These are phyloP conservation scores for Tinamus guttatus DNA, from an alignment of 2,113 vertebrate species.

Conservation along the genomic window DNA sequence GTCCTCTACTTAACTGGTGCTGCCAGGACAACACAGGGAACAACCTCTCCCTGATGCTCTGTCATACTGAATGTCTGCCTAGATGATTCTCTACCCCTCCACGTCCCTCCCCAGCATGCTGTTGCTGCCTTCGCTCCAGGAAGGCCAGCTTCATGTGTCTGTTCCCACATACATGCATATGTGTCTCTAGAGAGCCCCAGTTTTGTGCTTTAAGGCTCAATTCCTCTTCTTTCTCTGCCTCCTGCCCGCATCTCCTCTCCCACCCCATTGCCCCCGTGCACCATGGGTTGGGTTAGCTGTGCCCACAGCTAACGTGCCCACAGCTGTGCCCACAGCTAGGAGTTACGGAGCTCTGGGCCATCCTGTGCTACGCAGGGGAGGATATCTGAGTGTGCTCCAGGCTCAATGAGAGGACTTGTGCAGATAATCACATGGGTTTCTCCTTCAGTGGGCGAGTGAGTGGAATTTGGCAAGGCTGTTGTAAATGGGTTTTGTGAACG, in stretches of 20 bases:
- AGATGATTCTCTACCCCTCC: background rate
- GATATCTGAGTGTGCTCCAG: background rate
- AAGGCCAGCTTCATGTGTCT: background rate
- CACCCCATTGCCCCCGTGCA: background rate
- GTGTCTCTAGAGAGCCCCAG: background rate
- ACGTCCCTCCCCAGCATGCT: background rate
- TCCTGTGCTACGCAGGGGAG: background rate
- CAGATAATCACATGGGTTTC: background rate
- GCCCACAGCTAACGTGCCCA: too few relatives aligned
- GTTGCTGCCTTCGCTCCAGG: background rate
- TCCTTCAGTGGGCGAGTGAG: background rate
- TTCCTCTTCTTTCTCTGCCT: background rate
- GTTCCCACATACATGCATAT: background rate
- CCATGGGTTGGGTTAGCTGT: background rate
- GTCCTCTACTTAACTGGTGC: background rate
- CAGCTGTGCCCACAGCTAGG: background rate
- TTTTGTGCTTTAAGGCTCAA: background rate
- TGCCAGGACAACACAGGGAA: background rate
- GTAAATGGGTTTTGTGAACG: fast-evolving
- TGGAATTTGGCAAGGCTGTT: background rate
- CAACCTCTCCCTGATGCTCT: background rate
- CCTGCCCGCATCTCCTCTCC: background rate
- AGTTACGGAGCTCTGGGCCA: background rate
- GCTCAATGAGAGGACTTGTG: background rate
- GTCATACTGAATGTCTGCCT: background rate